phyloP scores from a whole-genome alignment of 2,797 vertebrate genomes.

The Xiphophorus birchmanni region DNA sequence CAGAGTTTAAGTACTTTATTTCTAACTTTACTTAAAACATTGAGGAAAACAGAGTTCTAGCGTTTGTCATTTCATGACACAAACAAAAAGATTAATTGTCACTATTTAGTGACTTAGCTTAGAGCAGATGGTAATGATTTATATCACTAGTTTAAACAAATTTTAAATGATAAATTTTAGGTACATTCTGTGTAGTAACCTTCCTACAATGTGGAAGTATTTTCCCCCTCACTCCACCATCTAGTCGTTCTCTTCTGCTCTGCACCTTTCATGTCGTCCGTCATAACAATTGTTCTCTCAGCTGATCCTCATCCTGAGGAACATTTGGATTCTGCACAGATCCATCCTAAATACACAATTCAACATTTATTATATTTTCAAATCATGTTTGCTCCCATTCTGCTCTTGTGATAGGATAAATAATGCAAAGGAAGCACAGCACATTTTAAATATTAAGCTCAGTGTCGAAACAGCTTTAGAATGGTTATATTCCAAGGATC shows the following conservation, averaged over 20 bases:
- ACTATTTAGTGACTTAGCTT: slow-evolving; percentile 3
- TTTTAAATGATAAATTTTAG: neutral
- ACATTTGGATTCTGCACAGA: slow-evolving; percentile 25
- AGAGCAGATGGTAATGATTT: slow-evolving; percentile 2
- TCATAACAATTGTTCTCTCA: slow-evolving; percentile 16
- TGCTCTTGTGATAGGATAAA: slow-evolving; percentile 20
- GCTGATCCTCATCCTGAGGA: slow-evolving; percentile 18
- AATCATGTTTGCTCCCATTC: slow-evolving; percentile 23
- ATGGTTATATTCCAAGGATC: neutral
- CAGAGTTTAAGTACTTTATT: slow-evolving; percentile 31
- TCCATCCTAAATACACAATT: slow-evolving; percentile 20
- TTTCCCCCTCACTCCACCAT: too few relatives aligned
- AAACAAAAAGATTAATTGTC: slow-evolving; percentile 1
- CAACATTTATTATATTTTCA: slow-evolving; percentile 22
- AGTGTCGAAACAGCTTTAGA: slow-evolving; percentile 28
- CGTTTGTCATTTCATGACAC: slow-evolving; percentile 19
- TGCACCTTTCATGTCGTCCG: slow-evolving; percentile 9
- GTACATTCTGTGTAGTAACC: neutral
- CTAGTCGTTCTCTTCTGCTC: neutral
- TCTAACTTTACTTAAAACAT: slow-evolving; percentile 24
- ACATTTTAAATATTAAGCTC: slow-evolving; percentile 27
- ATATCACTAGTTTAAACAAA: neutral
- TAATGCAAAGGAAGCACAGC: slow-evolving; percentile 6
- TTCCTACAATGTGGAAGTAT: neutral
- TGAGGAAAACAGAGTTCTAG: neutral